Evolutionary conservation across 53 echinoderm and acorn worm species (phyloP).

Genomic region (Arbacia lixula): DNA sequence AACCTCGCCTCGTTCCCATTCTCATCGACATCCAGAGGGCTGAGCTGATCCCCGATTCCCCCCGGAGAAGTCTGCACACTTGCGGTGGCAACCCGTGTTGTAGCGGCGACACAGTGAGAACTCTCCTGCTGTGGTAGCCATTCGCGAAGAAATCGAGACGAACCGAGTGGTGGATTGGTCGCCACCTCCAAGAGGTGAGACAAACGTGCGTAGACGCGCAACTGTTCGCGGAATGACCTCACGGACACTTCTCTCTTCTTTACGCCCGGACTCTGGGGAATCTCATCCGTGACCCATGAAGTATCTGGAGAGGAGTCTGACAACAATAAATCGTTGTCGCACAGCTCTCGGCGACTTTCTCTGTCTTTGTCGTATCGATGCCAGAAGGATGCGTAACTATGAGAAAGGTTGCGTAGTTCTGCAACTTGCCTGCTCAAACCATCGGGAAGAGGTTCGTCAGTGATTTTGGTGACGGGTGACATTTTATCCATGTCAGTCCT

Average conservation of each 20-base stretch:
- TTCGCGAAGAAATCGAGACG: too few species aligned
- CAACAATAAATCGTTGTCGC: not conserved
- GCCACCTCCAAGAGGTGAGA: not conserved
- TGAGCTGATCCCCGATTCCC: too few species aligned
- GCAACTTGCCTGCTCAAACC: not conserved
- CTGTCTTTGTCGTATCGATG: not conserved
- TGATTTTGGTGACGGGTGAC: not conserved
- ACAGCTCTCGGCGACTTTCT: not conserved
- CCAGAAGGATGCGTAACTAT: not conserved
- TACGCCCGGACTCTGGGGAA: not conserved
- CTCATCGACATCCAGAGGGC: too few species aligned
- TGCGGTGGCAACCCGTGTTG: too few species aligned
- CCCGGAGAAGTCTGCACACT: too few species aligned
- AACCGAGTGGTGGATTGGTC: not conserved
- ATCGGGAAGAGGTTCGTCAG: slow-evolving; percentile 15
- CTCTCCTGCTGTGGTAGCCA: too few species aligned
- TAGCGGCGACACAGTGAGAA: too few species aligned
- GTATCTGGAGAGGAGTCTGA: not conserved
- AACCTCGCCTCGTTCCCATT: too few species aligned
- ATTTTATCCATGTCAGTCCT: not conserved
- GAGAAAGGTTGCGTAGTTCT: slow-evolving; percentile 3
- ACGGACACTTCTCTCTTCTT: not conserved
- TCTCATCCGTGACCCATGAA: not conserved
- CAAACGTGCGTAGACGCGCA: slow-evolving; percentile 5
- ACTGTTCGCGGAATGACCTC: not conserved